Evolutionary conservation across 2,797 vertebrate genomes (phyloP).

Genomic region (Lemur catta): DNA sequence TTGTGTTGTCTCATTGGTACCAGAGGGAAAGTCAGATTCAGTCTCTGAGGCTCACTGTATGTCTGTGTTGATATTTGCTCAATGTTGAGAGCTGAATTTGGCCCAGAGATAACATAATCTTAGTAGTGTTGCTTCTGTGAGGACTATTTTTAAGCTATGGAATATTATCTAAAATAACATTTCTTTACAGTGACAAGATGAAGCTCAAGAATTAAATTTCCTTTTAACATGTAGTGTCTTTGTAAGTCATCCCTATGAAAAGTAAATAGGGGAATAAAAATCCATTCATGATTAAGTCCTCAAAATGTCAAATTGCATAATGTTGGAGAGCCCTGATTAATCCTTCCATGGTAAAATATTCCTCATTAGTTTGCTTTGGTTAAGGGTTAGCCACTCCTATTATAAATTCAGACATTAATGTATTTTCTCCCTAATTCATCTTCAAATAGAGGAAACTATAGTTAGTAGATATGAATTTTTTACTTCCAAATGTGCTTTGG

Average conservation of each 20-base stretch:
- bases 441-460: constrained; percentile 64
- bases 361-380: constrained; percentile 68
- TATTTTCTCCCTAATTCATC: constrained; percentile 71
- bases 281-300: constrained; percentile 70
- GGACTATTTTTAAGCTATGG: constrained; percentile 27
- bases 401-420: constrained; percentile 75
- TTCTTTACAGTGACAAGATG: constrained; percentile 51
- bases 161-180: constrained; percentile 48
- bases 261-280: constrained; percentile 63
- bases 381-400: constrained; percentile 71
- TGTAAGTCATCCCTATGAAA: constrained; percentile 18
- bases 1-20: background rate
- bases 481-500: constrained; percentile 65
- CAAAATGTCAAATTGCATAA: constrained; percentile 65
- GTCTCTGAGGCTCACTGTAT: background rate
- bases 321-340: constrained; percentile 53
- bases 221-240: constrained; percentile 51
- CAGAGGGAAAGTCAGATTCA: background rate
- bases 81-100: background rate
- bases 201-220: constrained; percentile 58
- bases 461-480: constrained; percentile 64
- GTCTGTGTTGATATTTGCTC: background rate
- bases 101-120: background rate
- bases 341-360: constrained; percentile 67
- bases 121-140: background rate